Percentiles rank a stretch among this genome's conserved stretches.
These are phyloP conservation scores for Zygogramma bicolorata DNA, from an alignment of 2,888 invertebrate genomes.

Conservation along the genomic window DNA sequence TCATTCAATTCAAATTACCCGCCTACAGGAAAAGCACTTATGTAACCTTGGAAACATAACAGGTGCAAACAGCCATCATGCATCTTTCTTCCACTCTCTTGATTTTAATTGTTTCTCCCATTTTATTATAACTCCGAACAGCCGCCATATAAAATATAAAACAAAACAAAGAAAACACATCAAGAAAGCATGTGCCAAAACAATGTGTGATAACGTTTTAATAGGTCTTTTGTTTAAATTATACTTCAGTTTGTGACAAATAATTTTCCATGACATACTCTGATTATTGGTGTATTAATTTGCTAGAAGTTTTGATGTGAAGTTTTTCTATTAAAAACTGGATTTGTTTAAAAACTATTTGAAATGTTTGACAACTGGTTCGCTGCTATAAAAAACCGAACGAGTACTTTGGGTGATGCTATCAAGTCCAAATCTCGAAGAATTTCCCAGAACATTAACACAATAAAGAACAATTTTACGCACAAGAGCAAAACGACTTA, in stretches of 20 bases:
- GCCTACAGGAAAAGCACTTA: neutral
- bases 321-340: neutral
- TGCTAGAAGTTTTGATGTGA: neutral
- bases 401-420: constrained; percentile 65
- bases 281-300: neutral
- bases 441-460: constrained; percentile 61
- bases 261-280: neutral
- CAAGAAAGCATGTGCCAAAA: constrained; percentile 52
- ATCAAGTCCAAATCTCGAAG: constrained; percentile 63
- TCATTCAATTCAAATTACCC: constrained; percentile 18
- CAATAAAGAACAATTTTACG: constrained; percentile 60
- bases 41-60: constrained; percentile 43
- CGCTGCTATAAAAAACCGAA: constrained; percentile 65
- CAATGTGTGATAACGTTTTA: constrained; percentile 43
- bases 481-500: constrained; percentile 62
- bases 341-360: neutral
- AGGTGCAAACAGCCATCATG: constrained; percentile 36
- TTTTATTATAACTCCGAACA: neutral
- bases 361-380: constrained; percentile 68
- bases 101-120: constrained; percentile 20
- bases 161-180: constrained; percentile 44
- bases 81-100: constrained; percentile 29
- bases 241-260: neutral
- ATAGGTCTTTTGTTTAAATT: constrained; percentile 14
- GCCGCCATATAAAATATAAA: constrained; percentile 35